Conservation (phyloP, 37 sponge, comb jelly and placozoan genomes). For the Axinella damicornis region DNA sequence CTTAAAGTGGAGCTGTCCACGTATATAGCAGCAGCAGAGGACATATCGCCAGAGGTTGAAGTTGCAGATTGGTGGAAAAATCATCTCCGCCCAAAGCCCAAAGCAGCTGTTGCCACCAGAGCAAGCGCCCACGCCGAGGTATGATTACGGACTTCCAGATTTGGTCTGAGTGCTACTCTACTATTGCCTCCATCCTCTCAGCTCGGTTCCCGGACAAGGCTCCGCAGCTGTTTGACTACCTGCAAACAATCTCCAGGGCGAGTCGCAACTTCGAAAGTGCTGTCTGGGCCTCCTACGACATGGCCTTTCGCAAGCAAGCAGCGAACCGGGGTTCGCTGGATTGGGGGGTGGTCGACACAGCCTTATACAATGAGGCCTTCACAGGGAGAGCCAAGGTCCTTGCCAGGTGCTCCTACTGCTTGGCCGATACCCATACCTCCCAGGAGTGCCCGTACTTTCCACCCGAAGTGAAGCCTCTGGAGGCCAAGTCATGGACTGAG, state of each 20-base stretch:
- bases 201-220: neutral
- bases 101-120: neutral
- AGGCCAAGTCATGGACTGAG: too few species aligned
- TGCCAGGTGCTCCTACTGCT: neutral
- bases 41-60: neutral
- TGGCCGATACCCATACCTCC: neutral
- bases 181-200: neutral
- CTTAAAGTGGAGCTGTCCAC: constrained; percentile 19
- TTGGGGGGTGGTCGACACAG: neutral
- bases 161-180: constrained; percentile 6
- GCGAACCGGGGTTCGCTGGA: constrained; percentile 1
- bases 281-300: neutral
- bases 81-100: too few species aligned
- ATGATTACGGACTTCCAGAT: neutral
- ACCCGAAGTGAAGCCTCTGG: too few species aligned
- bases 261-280: neutral
- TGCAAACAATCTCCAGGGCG: neutral
- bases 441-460: neutral
- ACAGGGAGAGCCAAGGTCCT: neutral
- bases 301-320: neutral
- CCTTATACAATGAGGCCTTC: constrained; percentile 9
- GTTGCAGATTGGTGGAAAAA: neutral
- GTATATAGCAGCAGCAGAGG: constrained; percentile 39
- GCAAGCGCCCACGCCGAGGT: too few species aligned
- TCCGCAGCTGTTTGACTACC: neutral